Conservation (phyloP, 1,140 invertebrate genomes). For the Philopotamus ludificatus region DNA sequence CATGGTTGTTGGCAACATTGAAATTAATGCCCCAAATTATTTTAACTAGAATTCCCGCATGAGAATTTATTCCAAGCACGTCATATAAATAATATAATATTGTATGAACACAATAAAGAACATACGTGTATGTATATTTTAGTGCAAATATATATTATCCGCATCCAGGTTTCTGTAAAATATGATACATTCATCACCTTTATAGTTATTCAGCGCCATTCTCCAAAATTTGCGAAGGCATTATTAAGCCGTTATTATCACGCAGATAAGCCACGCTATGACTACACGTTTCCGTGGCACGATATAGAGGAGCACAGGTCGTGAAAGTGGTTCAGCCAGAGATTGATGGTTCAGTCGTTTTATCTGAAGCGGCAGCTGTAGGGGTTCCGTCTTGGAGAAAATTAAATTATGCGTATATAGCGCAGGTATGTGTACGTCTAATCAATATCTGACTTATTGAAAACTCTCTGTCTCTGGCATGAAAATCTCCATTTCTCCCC, state of each 20-base stretch:
- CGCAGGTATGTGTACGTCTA: constrained; percentile 8
- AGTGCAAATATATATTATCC: too few relatives aligned
- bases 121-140: too few relatives aligned
- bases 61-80: too few relatives aligned
- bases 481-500: background rate
- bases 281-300: background rate
- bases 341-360: background rate
- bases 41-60: too few relatives aligned
- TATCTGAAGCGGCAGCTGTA: background rate
- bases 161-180: too few relatives aligned
- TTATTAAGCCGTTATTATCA: background rate
- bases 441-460: constrained; percentile 25
- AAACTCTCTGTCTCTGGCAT: constrained; percentile 2
- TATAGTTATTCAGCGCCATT: too few relatives aligned
- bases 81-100: too few relatives aligned
- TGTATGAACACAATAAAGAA: too few relatives aligned
- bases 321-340: background rate
- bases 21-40: too few relatives aligned
- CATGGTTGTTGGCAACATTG: too few relatives aligned
- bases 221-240: background rate
- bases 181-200: too few relatives aligned
- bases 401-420: constrained; percentile 17
- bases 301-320: background rate
- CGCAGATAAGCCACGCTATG: background rate
- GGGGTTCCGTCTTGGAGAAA: background rate